Conservation (phyloP, 2,797 vertebrate genomes). For the Enteromius fasciolatus region DNA sequence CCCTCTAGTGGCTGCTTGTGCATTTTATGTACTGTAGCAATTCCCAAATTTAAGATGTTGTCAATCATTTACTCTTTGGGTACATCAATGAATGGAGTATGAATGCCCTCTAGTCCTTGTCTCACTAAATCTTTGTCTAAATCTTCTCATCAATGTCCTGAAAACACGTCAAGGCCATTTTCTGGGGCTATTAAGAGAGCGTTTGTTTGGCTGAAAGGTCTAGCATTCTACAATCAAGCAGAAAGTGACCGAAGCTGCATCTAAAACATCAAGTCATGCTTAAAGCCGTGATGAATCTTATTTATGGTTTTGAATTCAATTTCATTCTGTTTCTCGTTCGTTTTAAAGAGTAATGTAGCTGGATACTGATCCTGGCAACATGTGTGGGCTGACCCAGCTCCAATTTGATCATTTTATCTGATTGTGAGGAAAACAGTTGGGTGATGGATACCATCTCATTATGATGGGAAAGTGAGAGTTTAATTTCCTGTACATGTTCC, state of each 20-base stretch:
- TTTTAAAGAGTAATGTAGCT: slow-evolving; percentile 74
- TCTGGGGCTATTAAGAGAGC: not conserved
- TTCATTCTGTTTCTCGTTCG: slow-evolving; percentile 72
- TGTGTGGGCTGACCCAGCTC: slow-evolving; percentile 67
- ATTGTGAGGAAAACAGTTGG: slow-evolving; percentile 77
- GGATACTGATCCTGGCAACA: slow-evolving; percentile 65
- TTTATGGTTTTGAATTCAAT: slow-evolving; percentile 79
- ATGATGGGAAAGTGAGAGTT: slow-evolving; percentile 79
- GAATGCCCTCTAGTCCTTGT: not conserved
- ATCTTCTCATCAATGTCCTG: slow-evolving; percentile 2
- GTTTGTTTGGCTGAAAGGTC: slow-evolving; percentile 6
- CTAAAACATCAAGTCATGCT: slow-evolving; percentile 20
- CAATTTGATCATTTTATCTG: slow-evolving; percentile 78
- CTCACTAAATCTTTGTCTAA: slow-evolving; percentile 5
- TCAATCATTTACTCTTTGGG: slow-evolving; percentile 22
- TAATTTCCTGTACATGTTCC: slow-evolving; percentile 82
- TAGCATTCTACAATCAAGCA: not conserved
- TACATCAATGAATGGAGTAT: not conserved
- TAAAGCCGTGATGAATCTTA: slow-evolving; percentile 22
- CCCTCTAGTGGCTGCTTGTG: slow-evolving; percentile 79
- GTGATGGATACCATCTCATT: slow-evolving; percentile 82
- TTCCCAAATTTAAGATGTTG: slow-evolving; percentile 24
- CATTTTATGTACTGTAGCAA: slow-evolving; percentile 40
- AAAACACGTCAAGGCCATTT: not conserved
- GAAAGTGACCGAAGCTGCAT: not conserved